A percentile compares a stretch with the other conserved stretches of the same genome.
These are phyloP conservation scores for Suncus etruscus DNA, from an alignment of 2,113 vertebrate genomes.

Conservation along the genomic window DNA sequence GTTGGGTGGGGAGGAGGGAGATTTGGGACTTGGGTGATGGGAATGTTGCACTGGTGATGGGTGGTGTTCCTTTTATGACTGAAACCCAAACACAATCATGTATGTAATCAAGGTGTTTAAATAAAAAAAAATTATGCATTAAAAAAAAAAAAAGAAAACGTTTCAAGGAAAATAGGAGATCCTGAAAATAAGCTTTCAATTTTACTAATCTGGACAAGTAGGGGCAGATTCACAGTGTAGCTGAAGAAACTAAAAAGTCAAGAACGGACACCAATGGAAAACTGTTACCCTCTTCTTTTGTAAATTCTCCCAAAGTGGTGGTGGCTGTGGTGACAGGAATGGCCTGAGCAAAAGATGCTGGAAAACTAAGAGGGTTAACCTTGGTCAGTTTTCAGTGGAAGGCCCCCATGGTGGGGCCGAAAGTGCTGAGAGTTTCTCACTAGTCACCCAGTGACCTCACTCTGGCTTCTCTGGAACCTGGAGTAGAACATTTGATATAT, in stretches of 20 bases:
- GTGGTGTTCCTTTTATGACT: too few species aligned
- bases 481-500: conserved; percentile 1
- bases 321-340: too few species aligned
- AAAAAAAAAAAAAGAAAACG: too few species aligned
- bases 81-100: too few species aligned
- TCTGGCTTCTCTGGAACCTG: not conserved
- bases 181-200: not conserved
- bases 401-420: not conserved
- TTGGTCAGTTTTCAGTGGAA: not conserved
- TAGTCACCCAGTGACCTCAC: not conserved
- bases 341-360: not conserved
- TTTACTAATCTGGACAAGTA: not conserved
- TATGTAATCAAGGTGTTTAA: too few species aligned
- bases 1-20: too few species aligned
- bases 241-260: conserved; percentile 23
- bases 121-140: too few species aligned
- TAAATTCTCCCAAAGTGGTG: not conserved
- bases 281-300: not conserved
- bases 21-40: too few species aligned
- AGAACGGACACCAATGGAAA: conserved; percentile 13
- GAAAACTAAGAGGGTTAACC: not conserved
- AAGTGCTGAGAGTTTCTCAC: not conserved
- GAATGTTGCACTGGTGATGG: too few species aligned
- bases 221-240: not conserved
- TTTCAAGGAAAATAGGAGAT: not conserved